These are phyloP conservation scores for Solenodon paradoxus DNA, from an alignment of 2,113 vertebrate genomes.

Conservation along the genomic window DNA sequence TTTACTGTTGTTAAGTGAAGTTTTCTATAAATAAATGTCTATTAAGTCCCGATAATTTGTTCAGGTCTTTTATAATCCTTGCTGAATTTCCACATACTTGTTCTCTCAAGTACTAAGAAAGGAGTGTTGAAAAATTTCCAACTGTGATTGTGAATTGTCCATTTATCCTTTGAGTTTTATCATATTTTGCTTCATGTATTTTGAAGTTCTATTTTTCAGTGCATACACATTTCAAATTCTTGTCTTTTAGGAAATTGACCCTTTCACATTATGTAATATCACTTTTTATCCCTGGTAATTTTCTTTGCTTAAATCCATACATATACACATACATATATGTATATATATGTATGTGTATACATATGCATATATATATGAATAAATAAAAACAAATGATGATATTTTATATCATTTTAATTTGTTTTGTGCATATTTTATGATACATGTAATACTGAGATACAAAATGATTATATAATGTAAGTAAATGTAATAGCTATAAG, in stretches of 20 bases:
- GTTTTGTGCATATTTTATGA: background rate
- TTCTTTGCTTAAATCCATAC: background rate
- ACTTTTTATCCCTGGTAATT: background rate
- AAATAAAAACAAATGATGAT: background rate
- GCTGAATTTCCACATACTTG: background rate
- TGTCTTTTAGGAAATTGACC: background rate
- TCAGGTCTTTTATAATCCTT: constrained; percentile 12
- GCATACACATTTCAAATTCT: background rate
- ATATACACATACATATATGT: too few relatives aligned
- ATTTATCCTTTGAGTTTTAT: background rate
- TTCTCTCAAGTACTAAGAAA: background rate
- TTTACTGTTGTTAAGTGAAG: background rate
- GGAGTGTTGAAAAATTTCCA: background rate
- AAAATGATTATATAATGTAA: background rate
- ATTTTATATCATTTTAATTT: background rate
- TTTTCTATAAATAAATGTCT: background rate
- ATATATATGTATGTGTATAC: too few relatives aligned
- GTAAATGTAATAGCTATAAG: background rate
- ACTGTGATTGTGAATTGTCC: background rate
- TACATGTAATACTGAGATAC: background rate
- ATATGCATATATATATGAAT: too few relatives aligned
- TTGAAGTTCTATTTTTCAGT: background rate
- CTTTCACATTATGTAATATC: background rate
- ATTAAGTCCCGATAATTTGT: background rate
- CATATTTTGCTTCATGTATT: constrained; percentile 27